These are phyloP conservation scores for Drosophila nr. fundita DNA, from an alignment of 2,888 invertebrate species.

Conservation along the genomic window DNA sequence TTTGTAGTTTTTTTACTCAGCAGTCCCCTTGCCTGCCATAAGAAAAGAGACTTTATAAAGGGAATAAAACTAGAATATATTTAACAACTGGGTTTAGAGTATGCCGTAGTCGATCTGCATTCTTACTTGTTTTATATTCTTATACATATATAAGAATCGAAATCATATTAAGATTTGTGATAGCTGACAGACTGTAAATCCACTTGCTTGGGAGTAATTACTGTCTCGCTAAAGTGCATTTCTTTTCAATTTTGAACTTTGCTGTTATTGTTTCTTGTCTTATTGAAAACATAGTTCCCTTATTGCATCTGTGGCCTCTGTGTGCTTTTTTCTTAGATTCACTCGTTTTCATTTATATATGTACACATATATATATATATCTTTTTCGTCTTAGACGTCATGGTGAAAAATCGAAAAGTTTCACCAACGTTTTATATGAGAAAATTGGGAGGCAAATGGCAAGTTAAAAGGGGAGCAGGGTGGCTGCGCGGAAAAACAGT, in stretches of 20 bases:
- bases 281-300: conserved; percentile 71
- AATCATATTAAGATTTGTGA: no score
- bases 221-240: conserved; percentile 4
- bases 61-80: no score
- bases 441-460: conserved; percentile 20
- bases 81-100: no score
- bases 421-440: conserved; percentile 61
- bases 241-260: conserved; percentile 30
- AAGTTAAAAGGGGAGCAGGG: conserved; percentile 12
- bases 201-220: neutral
- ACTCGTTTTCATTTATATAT: conserved; percentile 8
- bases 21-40: no score
- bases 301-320: conserved; percentile 8
- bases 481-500: conserved; percentile 16
- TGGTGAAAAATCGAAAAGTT: conserved; percentile 72
- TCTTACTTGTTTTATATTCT: no score
- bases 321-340: conserved; percentile 10
- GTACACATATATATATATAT: neutral
- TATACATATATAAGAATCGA: no score
- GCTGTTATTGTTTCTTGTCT: conserved; percentile 46
- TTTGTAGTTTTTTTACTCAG: no score
- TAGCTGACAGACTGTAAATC: neutral
- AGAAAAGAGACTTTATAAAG: no score
- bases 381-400: conserved; percentile 30
- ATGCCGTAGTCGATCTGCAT: no score